A percentile compares a stretch with the other conserved stretches of the same genome.
These are phyloP conservation scores for Pseudopipra pipra DNA, from an alignment of 2,113 vertebrate species.

Conservation along the genomic window DNA sequence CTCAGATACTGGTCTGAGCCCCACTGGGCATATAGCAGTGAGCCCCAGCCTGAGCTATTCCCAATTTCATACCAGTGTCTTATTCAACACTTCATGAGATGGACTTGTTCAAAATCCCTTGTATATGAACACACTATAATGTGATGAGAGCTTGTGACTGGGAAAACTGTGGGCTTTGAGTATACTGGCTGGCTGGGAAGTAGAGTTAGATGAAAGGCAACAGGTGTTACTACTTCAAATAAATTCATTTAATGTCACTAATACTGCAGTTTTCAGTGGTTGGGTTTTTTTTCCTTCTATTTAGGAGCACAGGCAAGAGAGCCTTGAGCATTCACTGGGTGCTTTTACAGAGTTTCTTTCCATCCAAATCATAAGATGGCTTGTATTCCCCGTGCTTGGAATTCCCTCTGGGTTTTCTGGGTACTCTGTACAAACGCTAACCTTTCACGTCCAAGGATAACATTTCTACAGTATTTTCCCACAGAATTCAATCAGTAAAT, in stretches of 20 bases:
- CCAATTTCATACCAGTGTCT: neutral
- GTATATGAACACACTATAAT: neutral
- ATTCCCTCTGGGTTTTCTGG: constrained; percentile 8
- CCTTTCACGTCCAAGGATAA: constrained; percentile 61
- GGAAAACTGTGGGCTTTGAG: neutral
- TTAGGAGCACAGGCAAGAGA: neutral
- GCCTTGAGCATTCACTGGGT: neutral
- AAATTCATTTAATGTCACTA: neutral
- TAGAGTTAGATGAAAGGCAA: neutral
- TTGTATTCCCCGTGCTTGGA: constrained; percentile 28
- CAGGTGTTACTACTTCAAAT: neutral
- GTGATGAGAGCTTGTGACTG: neutral
- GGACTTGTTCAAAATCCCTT: neutral
- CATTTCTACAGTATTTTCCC: constrained; percentile 65
- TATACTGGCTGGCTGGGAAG: neutral
- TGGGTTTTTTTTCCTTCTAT: neutral
- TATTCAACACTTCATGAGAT: neutral
- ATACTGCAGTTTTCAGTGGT: neutral
- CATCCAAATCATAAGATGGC: neutral
- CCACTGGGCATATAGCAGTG: neutral
- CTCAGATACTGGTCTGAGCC: neutral
- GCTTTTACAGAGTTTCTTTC: constrained; percentile 16
- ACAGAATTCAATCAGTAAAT: constrained; percentile 59
- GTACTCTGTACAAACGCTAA: constrained; percentile 8
- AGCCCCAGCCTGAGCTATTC: neutral